phyloP scores from a whole-genome alignment of 2,797 vertebrate genomes.

The Chelon auratus region DNA sequence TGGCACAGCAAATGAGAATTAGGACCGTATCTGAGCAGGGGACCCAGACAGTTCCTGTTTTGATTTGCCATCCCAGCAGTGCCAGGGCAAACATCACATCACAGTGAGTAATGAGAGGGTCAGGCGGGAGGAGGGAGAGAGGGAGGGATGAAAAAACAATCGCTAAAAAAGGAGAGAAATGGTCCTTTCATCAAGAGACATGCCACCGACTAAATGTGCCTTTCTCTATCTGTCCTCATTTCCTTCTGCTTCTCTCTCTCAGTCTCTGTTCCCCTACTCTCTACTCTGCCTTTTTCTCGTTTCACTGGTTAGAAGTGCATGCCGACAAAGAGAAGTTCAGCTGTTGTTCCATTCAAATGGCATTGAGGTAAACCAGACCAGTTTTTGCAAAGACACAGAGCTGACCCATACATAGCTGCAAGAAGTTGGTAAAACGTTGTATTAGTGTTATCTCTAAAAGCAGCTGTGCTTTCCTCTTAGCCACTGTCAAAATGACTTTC shows the following conservation, averaged over 20 bases:
- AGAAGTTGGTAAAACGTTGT: constrained; percentile 7
- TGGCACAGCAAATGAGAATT: constrained; percentile 14
- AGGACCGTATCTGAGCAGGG: constrained; percentile 18
- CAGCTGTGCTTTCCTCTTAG: constrained; percentile 13
- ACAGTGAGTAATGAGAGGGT: constrained; percentile 72
- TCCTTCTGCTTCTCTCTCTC: constrained; percentile 28
- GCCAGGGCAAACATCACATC: constrained; percentile 71
- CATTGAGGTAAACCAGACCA: constrained; percentile 35
- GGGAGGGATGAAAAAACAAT: constrained; percentile 58
- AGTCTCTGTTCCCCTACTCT: background rate
- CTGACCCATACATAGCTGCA: constrained; percentile 13
- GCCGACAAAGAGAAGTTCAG: constrained; percentile 13
- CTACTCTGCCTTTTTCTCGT: background rate
- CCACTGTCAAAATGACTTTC: background rate
- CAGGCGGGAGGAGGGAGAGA: constrained; percentile 30
- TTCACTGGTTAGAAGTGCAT: constrained; percentile 13
- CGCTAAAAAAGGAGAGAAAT: constrained; percentile 65
- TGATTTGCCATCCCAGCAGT: constrained; percentile 48
- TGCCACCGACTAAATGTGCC: constrained; percentile 53
- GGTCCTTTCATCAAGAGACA: constrained; percentile 61
- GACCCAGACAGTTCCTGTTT: constrained; percentile 52
- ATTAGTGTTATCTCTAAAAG: constrained; percentile 21
- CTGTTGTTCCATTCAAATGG: constrained; percentile 14
- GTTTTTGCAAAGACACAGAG: constrained; percentile 2
- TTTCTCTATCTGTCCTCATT: constrained; percentile 43